Percentiles rank a stretch among this genome's conserved stretches.
phyloP scores from a whole-genome alignment of 2,888 invertebrate species.

The Lasioglossum pauxillum region DNA sequence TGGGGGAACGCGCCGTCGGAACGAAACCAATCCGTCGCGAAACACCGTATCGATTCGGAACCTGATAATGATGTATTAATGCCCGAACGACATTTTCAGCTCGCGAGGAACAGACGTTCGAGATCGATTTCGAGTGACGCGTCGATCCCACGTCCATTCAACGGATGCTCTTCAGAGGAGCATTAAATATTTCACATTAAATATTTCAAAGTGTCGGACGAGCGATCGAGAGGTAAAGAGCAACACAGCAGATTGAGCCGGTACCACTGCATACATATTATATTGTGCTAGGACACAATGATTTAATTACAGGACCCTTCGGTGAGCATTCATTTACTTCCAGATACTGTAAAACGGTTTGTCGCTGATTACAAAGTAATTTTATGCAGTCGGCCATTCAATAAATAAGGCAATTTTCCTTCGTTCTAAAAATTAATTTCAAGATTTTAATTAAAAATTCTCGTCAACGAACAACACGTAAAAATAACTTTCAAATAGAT shows the following conservation, averaged over 20 bases:
- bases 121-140: slow-evolving; percentile 27
- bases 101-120: background rate
- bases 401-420: no score
- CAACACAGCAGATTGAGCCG: background rate
- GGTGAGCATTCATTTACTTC: background rate
- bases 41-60: background rate
- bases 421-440: background rate
- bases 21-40: background rate
- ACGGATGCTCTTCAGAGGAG: background rate
- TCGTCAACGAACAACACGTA: background rate
- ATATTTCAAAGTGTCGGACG: background rate
- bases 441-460: background rate
- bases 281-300: background rate
- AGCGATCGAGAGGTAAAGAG: background rate
- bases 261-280: background rate
- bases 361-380: background rate
- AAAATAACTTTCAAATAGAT: background rate
- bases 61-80: slow-evolving; percentile 24
- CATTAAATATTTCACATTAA: slow-evolving; percentile 30
- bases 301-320: background rate
- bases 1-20: background rate
- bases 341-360: background rate
- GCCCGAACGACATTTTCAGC: slow-evolving; percentile 16
- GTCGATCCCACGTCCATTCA: slow-evolving; percentile 15
- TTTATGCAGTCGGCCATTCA: background rate